phyloP scores from a whole-genome alignment of 2,113 vertebrate species.

The Beaufortia kweichowensis region DNA sequence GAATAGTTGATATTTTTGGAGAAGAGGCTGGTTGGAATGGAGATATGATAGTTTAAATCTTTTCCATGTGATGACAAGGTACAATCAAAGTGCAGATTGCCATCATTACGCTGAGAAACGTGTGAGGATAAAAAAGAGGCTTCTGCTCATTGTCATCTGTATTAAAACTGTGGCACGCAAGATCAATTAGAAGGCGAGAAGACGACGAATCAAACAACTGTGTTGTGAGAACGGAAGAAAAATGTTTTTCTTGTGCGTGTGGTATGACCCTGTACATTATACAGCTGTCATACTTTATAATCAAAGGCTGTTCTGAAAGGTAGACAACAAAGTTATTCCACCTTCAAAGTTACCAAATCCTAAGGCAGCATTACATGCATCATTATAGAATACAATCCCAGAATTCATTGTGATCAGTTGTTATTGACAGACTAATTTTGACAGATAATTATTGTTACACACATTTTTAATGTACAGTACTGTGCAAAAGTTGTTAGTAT shows the following conservation, averaged over 20 bases:
- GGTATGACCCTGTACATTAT: neutral
- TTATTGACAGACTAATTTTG: too few relatives aligned
- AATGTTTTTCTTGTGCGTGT: slow-evolving; percentile 12
- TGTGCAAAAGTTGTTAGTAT: too few relatives aligned
- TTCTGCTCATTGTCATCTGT: slow-evolving; percentile 7
- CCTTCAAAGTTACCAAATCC: neutral
- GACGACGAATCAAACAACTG: neutral
- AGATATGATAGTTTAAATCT: neutral
- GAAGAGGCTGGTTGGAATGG: neutral
- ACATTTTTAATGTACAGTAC: too few relatives aligned
- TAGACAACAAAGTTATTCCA: neutral
- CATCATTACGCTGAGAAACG: neutral
- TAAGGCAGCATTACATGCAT: neutral
- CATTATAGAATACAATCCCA: neutral
- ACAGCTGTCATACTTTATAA: neutral
- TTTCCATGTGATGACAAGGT: neutral
- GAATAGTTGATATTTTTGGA: slow-evolving; percentile 12
- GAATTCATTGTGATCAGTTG: neutral
- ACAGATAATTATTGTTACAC: too few relatives aligned
- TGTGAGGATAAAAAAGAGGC: neutral
- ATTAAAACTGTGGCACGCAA: neutral
- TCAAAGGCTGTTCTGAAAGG: neutral
- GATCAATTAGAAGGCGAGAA: slow-evolving; percentile 4
- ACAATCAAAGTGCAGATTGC: neutral
- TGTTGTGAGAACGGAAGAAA: neutral